Percentiles rank a stretch among this genome's conserved stretches.
Conservation (phyloP, 2,888 invertebrate species). For the Xanthia togata region DNA sequence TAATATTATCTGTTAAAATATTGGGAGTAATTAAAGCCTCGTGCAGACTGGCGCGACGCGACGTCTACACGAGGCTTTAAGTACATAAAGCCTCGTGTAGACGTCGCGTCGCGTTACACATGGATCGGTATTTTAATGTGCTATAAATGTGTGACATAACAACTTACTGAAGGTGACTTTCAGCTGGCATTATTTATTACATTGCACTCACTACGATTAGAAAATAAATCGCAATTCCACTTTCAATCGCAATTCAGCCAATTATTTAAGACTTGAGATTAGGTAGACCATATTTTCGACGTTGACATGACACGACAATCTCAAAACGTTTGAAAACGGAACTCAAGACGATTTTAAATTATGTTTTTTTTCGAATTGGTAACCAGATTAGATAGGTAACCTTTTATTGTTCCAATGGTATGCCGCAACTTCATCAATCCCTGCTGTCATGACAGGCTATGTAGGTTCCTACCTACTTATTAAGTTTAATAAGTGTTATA, state of each 20-base stretch:
- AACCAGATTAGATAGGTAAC: no score
- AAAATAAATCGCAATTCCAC: slow-evolving; percentile 22
- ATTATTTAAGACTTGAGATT: neutral
- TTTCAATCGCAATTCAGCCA: neutral
- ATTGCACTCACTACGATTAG: slow-evolving; percentile 30
- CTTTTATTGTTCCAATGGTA: no score
- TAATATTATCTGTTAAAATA: slow-evolving; percentile 34
- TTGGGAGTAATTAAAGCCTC: slow-evolving; percentile 28
- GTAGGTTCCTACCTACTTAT: neutral
- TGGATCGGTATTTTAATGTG: slow-evolving; percentile 59
- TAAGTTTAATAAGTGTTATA: no score
- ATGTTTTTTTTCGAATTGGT: neutral
- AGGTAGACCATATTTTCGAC: neutral
- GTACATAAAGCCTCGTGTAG: neutral
- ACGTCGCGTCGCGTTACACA: slow-evolving; percentile 29
- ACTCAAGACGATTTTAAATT: neutral
- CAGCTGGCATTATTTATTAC: slow-evolving; percentile 47
- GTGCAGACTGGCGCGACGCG: no score
- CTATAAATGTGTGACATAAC: slow-evolving; percentile 62
- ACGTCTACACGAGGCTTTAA: no score
- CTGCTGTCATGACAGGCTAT: neutral
- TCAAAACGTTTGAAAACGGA: neutral
- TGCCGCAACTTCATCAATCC: neutral
- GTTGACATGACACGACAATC: neutral
- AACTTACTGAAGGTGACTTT: slow-evolving; percentile 65